A percentile compares a stretch with the other conserved stretches of the same genome.
Conservation (phyloP, 2,888 invertebrate species). For the Tipula vernalis region DNA sequence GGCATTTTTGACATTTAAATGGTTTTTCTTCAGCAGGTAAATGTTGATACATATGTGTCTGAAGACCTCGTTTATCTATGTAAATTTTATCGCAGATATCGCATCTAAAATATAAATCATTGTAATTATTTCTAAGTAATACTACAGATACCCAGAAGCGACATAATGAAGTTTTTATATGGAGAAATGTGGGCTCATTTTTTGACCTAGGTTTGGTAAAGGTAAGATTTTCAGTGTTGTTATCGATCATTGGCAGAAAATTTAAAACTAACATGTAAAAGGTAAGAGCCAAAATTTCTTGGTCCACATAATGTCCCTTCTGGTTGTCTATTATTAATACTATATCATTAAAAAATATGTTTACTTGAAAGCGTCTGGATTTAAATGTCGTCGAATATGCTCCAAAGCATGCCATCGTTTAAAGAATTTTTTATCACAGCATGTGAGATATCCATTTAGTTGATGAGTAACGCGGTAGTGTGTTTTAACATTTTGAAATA, state of each 20-base stretch:
- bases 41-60: slow-evolving; percentile 20
- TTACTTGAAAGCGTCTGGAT: slow-evolving; percentile 21
- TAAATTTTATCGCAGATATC: slow-evolving; percentile 17
- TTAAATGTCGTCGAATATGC: slow-evolving; percentile 19
- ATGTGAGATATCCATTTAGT: slow-evolving; percentile 20
- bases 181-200: no score
- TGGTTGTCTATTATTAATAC: no score
- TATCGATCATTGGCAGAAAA: no score
- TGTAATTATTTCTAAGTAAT: not conserved
- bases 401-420: slow-evolving; percentile 18
- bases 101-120: slow-evolving; percentile 14
- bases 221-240: no score
- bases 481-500: slow-evolving; percentile 16
- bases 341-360: not conserved
- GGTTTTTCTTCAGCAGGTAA: slow-evolving; percentile 16
- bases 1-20: slow-evolving; percentile 20
- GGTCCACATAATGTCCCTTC: no score
- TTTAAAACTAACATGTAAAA: no score
- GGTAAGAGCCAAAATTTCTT: no score
- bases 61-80: slow-evolving; percentile 18
- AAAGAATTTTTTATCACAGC: slow-evolving; percentile 20
- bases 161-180: no score
- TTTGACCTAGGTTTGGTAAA: no score
- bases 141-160: no score
- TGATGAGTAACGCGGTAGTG: slow-evolving; percentile 18